Conservation (phyloP, 92 coral and sea anemone species). For the Micromussa lordhowensis region DNA sequence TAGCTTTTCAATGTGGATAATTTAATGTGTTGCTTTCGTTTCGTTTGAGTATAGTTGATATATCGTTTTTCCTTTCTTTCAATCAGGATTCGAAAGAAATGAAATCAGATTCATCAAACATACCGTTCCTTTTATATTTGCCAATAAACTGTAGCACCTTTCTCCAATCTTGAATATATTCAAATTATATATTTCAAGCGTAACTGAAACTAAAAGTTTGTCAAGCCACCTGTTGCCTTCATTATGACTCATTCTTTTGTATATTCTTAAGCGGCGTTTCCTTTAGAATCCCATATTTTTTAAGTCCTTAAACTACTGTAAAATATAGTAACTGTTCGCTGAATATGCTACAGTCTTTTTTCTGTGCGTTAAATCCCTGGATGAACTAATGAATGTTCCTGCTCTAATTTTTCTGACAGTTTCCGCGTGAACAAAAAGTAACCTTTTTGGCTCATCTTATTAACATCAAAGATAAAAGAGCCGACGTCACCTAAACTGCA, state of each 20-base stretch:
- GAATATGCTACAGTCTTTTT: background rate
- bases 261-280: background rate
- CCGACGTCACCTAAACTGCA: background rate
- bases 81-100: background rate
- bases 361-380: background rate
- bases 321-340: background rate
- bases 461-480: background rate
- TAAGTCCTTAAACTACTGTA: background rate
- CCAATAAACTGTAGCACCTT: background rate
- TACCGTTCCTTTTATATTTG: background rate
- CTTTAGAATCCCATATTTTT: background rate
- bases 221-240: slow-evolving; percentile 15
- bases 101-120: background rate
- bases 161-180: background rate
- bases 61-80: background rate
- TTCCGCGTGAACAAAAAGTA: background rate
- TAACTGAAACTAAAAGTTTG: background rate
- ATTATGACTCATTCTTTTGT: background rate
- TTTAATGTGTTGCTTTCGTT: background rate
- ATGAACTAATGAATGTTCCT: background rate
- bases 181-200: background rate
- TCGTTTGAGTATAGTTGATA: background rate
- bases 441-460: background rate
- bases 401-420: background rate
- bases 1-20: background rate